Conservation (phyloP, 2,888 invertebrate species). For the Zhuqinia jingwanae region DNA sequence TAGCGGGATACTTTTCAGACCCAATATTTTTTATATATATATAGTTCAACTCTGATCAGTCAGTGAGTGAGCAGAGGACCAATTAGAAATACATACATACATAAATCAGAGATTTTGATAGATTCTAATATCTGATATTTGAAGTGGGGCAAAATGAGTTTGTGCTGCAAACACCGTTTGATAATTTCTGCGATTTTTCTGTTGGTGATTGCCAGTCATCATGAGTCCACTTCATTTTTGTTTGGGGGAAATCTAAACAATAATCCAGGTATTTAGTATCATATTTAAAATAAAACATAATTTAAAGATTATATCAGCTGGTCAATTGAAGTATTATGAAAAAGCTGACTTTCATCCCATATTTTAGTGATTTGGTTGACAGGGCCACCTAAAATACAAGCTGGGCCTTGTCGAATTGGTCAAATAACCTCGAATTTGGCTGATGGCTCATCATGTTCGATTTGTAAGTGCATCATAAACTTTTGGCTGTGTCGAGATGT, state of each 20-base stretch:
- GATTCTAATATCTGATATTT: no score
- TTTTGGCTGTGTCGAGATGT: constrained; percentile 59
- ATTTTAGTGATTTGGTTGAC: constrained; percentile 30
- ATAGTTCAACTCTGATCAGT: no score
- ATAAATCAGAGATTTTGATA: no score
- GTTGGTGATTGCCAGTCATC: background rate
- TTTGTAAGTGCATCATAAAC: constrained; percentile 63
- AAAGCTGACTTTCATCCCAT: background rate
- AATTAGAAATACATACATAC: no score
- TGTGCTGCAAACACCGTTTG: no score
- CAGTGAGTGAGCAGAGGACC: no score
- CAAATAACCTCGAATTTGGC: constrained; percentile 43
- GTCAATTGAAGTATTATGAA: background rate
- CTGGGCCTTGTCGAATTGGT: constrained; percentile 52
- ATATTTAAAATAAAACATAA: background rate
- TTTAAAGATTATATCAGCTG: no score
- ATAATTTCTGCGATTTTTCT: no score
- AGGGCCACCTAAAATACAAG: constrained; percentile 30
- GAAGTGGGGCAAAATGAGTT: no score
- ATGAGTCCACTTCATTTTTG: background rate
- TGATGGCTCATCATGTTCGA: constrained; percentile 54
- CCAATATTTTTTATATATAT: no score
- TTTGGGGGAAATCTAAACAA: constrained; percentile 29
- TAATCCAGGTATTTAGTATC: constrained; percentile 30
- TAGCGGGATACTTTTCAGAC: no score